Evolutionary conservation across 1,140 invertebrate species (phyloP), one percentile per base, ranked within the genome.

Genomic region (Sitophilus oryzae): DNA sequence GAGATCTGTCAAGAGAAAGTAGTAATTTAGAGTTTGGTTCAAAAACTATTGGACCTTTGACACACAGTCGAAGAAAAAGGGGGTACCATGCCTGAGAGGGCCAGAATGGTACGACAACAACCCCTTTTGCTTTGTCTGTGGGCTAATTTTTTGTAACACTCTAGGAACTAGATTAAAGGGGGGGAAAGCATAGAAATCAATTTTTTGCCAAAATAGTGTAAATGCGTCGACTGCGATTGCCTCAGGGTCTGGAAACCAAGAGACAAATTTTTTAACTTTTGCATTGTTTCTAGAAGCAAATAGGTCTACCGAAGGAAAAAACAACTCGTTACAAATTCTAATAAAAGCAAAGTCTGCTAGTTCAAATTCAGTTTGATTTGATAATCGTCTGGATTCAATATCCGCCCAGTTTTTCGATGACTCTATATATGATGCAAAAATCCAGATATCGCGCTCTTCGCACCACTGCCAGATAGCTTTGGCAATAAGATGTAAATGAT

Each of bases 391-490:
- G 9, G 65, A 67, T 43, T 60, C 48, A 38, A 21, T 19, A 25
- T 69, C 65, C 14, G 66, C 62, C 21, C 46, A 18, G 44, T 69
- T 68, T 18, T 72, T 58, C 43, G 62, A 62, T 1, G 71, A 66
- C 41, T 62, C 66, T 2, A 73, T 65, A 41, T 73, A 72, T 1
- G 70, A 67, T 3, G 68, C 69, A 25, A 64, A 65, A 3, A 72
- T 2, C 54, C 47, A 70, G 16, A 72, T 52, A 3, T 65, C 59
- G 15, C 65, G 53, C 1, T 25, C 20, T 52, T 73, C 70, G 43
- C 67, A 69, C 67, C 66, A 74, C 41, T 69, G 64, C 70, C 69
- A 71, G 34, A 72, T 67, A 1, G 34, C 1, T 42, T 53, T 55
- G 15, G 62, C 16, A 15, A 72, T 11, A n/a, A 44, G 14, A 42